Evolutionary conservation across 2,888 invertebrate genomes (phyloP).

Genomic region (Pollenia griseotomentosa): DNA sequence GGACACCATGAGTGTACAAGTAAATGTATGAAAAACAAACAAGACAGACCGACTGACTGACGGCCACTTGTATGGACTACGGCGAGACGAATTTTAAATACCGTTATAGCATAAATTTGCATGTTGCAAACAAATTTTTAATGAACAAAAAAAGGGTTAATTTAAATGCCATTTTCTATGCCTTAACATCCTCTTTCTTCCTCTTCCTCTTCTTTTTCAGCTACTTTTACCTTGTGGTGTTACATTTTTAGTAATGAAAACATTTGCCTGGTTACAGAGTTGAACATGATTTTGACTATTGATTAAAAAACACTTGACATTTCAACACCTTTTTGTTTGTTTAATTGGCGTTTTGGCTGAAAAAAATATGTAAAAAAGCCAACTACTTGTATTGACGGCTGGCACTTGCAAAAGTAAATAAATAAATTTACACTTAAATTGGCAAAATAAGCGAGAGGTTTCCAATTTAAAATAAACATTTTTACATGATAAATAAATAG

Average conservation of each 20-base stretch:
- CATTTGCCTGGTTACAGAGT: constrained; percentile 25
- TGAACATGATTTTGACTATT: constrained; percentile 62
- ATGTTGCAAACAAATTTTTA: constrained; percentile 45
- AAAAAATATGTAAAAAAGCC: not conserved
- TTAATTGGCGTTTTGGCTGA: constrained; percentile 59
- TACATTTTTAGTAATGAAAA: constrained; percentile 28
- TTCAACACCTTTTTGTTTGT: constrained; percentile 74
- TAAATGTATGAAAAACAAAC: constrained; percentile 19
- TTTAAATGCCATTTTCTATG: constrained; percentile 39
- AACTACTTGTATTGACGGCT: not conserved
- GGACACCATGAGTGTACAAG: constrained; percentile 24
- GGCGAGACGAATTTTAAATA: constrained; percentile 48
- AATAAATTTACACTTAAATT: constrained; percentile 9
- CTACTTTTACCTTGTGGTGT: not conserved
- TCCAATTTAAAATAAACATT: constrained; percentile 38
- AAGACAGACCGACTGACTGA: not conserved
- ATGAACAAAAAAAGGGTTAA: constrained; percentile 35
- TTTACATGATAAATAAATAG: constrained; percentile 3
- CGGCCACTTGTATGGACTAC: constrained; percentile 2
- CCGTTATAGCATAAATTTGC: constrained; percentile 62
- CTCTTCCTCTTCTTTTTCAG: not conserved
- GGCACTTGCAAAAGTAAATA: not conserved
- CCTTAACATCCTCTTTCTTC: not conserved
- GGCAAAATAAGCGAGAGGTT: not conserved
- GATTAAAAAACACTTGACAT: constrained; percentile 75